Conservation (phyloP, 1,140 invertebrate species). For the Wiebesia pumilae region DNA sequence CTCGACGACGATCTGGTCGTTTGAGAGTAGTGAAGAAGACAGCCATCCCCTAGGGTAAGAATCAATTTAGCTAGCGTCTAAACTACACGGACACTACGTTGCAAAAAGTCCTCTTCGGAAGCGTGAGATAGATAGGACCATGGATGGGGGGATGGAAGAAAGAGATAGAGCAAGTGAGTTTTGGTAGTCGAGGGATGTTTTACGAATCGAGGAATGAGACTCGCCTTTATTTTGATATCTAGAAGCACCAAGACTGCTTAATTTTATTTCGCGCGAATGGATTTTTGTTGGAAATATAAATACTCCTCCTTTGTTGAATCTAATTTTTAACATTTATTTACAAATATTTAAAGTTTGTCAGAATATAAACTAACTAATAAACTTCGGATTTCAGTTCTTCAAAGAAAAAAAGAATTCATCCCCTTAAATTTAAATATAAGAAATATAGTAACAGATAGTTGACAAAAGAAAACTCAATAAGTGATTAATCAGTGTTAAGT, state of each 20-base stretch:
- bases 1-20: slow-evolving; percentile 17
- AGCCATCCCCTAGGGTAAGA: slow-evolving; percentile 59
- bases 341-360: slow-evolving; percentile 10
- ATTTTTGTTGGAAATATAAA: slow-evolving; percentile 43
- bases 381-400: background rate
- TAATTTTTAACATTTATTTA: background rate
- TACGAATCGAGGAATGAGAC: slow-evolving; percentile 9
- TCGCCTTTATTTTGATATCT: slow-evolving; percentile 41
- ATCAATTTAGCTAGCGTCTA: slow-evolving; percentile 47
- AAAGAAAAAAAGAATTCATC: background rate
- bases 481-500: too few relatives aligned
- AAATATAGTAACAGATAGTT: too few relatives aligned
- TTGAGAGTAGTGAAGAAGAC: slow-evolving; percentile 37
- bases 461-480: too few relatives aligned
- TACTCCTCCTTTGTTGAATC: slow-evolving; percentile 6
- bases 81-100: background rate
- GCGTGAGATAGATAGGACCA: background rate
- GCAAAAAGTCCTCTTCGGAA: background rate
- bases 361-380: slow-evolving; percentile 12
- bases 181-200: background rate
- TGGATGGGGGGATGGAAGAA: background rate
- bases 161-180: slow-evolving; percentile 19
- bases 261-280: slow-evolving; percentile 30
- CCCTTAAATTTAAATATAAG: too few relatives aligned
- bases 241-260: background rate